A percentile compares a stretch with the other conserved stretches of the same genome.
These are phyloP conservation scores for Lepus timidus DNA, from an alignment of 2,113 vertebrate species.

Conservation along the genomic window DNA sequence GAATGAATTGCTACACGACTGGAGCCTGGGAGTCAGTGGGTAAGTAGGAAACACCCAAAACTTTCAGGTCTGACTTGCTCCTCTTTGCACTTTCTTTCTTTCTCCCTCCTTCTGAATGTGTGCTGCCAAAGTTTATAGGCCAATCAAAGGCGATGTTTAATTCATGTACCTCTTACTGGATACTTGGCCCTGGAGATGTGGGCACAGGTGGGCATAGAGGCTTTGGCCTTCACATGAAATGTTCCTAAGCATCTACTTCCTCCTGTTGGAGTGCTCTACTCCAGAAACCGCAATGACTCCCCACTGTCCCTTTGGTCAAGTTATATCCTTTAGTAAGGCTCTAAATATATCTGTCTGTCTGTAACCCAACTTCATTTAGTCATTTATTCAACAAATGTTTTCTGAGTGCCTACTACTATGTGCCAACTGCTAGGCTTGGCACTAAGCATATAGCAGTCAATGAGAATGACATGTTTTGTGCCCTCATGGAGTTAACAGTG, in stretches of 20 bases:
- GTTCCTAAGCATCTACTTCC: not conserved
- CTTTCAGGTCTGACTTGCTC: not conserved
- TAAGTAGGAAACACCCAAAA: not conserved
- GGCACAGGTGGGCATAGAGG: not conserved
- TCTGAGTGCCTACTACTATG: not conserved
- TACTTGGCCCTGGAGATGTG: not conserved
- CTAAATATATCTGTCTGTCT: constrained; percentile 8
- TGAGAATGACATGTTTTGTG: constrained; percentile 1
- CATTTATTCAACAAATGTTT: constrained; percentile 35
- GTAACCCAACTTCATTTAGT: constrained; percentile 41
- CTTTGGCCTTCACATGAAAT: not conserved
- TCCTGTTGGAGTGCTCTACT: constrained; percentile 14
- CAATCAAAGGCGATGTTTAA: constrained; percentile 48
- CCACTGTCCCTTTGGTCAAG: not conserved
- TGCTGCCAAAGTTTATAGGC: not conserved
- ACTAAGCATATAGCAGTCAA: not conserved
- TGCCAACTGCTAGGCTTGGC: not conserved
- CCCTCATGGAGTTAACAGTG: not conserved
- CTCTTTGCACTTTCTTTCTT: constrained; percentile 10
- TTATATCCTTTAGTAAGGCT: constrained; percentile 57
- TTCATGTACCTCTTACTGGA: not conserved
- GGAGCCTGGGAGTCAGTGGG: not conserved
- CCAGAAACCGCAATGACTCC: constrained; percentile 24
- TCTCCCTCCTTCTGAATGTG: constrained; percentile 20
- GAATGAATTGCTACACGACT: not conserved